Evolutionary conservation across 1,140 invertebrate genomes (phyloP), one percentile per base, ranked within the genome.

Genomic region (Psilanteris sp.): DNA sequence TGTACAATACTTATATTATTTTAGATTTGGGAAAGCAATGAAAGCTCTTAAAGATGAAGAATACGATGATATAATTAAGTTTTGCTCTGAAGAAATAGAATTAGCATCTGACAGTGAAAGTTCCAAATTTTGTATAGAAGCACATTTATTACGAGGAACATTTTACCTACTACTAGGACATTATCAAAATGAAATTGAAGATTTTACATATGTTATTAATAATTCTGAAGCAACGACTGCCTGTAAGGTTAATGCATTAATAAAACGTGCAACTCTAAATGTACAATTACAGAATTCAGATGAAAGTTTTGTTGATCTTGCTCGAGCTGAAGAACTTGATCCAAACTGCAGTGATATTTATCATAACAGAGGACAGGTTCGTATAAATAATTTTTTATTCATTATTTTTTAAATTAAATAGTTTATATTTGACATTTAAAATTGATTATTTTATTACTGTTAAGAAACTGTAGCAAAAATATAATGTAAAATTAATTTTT

Each of bases 291-390:
- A 95, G 64, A 90, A 94, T 64, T 87, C 91, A 9, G 92, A 93
- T 6, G 91, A 92, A 70, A 94, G 94, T 74, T 88, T 96, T 41
- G 89, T 90, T 50, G 94, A 96, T 85, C 97, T 97, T 85, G 89
- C 92, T 5, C 83, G 82, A 74, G 97, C 97, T 13, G 91, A 92
- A 27, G 88, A 91, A 78, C 78, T 97, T 5, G 93, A 95, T 81
- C 91, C 95, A 0, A 89, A 93, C 4, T 96, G 95, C 87, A 91
- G 93, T 4, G 96, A 97, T 84, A 91, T 97, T 36, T 98, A 93
- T 89, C 93, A 95, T 83, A 93, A 95, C 79, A 86, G 92, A 78
- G 93, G 92, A 77, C 93, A 94, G 88, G 92, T 94, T 82, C 62
- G 59, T 68, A 44, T 8, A 18, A 11, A 39, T 55, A n/a, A n/a